Evolutionary conservation across 2,113 vertebrate species (phyloP).

Genomic region (Euleptes europaea): DNA sequence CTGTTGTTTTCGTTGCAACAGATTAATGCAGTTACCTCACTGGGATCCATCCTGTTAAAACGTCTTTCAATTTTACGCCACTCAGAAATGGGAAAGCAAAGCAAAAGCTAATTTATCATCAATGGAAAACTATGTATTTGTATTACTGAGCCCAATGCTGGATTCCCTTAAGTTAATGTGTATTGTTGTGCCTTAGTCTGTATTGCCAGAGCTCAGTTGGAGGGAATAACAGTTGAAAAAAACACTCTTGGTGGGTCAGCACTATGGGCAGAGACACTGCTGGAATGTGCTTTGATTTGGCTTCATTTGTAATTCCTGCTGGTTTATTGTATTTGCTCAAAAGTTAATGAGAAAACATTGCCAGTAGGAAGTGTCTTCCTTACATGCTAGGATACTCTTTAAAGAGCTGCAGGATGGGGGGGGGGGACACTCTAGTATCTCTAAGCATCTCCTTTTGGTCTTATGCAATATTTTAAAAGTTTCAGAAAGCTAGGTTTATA

Average conservation of each 20-base stretch:
- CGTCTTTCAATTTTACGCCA: not conserved
- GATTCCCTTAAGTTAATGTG: not conserved
- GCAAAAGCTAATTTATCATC: not conserved
- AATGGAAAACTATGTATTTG: not conserved
- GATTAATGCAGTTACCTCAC: not conserved
- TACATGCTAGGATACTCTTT: not conserved
- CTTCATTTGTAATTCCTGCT: not conserved
- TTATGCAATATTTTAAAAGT: not conserved
- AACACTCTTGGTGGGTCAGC: not conserved
- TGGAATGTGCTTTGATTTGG: constrained; percentile 9
- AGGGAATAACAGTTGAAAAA: not conserved
- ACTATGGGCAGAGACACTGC: not conserved
- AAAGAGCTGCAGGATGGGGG: not conserved
- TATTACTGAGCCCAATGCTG: not conserved
- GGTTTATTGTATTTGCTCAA: not conserved
- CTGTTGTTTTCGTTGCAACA: not conserved
- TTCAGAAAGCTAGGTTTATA: not conserved
- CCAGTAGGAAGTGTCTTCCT: not conserved
- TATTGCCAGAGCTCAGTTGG: not conserved
- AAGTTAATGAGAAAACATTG: not conserved
- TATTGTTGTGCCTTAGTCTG: not conserved
- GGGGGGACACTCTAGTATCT: not conserved
- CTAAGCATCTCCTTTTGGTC: not conserved
- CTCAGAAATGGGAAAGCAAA: not conserved
- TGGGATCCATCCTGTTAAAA: not conserved